These are phyloP conservation scores for Vireo griseus DNA, from an alignment of 2,797 vertebrate species.

Conservation along the genomic window DNA sequence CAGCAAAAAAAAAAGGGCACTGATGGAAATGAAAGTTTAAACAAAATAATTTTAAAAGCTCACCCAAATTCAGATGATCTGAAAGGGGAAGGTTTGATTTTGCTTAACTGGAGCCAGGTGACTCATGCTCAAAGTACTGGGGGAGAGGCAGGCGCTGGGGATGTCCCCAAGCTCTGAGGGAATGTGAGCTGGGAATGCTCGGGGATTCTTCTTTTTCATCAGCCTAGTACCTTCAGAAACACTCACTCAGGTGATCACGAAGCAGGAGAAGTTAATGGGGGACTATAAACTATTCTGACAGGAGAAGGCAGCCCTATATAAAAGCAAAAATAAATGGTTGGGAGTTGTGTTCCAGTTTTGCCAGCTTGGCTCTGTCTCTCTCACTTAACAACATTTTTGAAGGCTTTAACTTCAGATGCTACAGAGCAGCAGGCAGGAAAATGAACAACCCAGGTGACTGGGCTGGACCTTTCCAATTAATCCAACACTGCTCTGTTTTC, in stretches of 20 bases:
- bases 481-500: background rate
- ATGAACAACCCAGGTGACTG: background rate
- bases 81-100: background rate
- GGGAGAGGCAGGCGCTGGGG: background rate
- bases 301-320: background rate
- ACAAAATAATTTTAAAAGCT: background rate
- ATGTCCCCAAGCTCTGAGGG: background rate
- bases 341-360: background rate
- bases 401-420: background rate
- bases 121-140: background rate
- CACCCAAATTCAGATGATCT: background rate
- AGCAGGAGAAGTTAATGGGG: background rate
- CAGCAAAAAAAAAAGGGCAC: background rate
- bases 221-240: background rate
- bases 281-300: background rate
- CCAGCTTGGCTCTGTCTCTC: background rate
- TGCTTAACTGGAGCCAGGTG: background rate
- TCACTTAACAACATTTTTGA: background rate
- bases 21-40: background rate
- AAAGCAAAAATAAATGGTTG: background rate
- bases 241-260: background rate
- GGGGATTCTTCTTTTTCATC: background rate
- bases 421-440: background rate
- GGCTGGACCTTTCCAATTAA: background rate
- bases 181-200: background rate